A percentile compares a stretch with the other conserved stretches of the same genome.
These are phyloP conservation scores for Pedionomus torquatus DNA, from an alignment of 2,113 vertebrate species.

Conservation along the genomic window DNA sequence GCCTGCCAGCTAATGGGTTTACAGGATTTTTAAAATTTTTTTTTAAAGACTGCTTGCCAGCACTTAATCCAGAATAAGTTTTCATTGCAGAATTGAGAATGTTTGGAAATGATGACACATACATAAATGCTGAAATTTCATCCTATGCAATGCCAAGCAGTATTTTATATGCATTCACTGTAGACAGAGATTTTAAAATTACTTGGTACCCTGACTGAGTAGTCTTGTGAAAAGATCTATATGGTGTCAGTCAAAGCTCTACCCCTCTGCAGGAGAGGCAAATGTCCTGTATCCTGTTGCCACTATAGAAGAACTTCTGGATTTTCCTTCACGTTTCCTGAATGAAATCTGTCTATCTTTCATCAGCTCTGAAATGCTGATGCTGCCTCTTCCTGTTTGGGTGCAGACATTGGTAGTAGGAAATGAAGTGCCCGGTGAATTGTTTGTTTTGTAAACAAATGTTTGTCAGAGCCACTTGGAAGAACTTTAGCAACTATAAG, in stretches of 20 bases:
- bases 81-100: constrained; percentile 2
- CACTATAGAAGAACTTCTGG: neutral
- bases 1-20: neutral
- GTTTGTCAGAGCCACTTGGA: neutral
- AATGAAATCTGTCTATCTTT: neutral
- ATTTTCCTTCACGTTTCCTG: neutral
- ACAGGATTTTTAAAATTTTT: neutral
- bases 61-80: neutral
- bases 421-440: neutral
- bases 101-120: neutral
- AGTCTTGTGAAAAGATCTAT: neutral
- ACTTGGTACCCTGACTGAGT: neutral
- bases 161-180: neutral
- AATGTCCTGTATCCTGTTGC: neutral
- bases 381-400: neutral
- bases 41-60: neutral
- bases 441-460: neutral
- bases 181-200: neutral
- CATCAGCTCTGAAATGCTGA: neutral
- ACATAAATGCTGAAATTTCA: neutral
- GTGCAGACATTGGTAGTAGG: neutral
- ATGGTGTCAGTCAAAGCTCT: neutral
- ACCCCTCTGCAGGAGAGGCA: neutral
- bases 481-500: neutral
- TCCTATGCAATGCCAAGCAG: neutral